phyloP scores from a whole-genome alignment of 2,888 invertebrate genomes.

The Cenopis cana region DNA sequence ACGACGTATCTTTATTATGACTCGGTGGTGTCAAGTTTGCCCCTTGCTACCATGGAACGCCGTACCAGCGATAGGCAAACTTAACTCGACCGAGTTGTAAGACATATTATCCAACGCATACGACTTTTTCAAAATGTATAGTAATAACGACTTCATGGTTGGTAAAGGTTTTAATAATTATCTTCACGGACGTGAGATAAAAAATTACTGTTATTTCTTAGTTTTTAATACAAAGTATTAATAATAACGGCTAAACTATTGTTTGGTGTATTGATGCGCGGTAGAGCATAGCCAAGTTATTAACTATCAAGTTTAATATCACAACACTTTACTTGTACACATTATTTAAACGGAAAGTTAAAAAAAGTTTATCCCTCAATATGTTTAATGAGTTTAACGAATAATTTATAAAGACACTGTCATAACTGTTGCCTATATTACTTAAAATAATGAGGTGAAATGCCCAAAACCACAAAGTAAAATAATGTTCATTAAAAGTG shows the following conservation, averaged over 20 bases:
- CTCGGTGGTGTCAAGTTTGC: neutral
- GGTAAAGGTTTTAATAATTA: conserved; percentile 37
- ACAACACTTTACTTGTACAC: neutral
- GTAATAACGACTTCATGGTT: conserved; percentile 49
- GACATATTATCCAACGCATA: neutral
- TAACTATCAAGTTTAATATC: neutral
- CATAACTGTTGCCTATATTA: neutral
- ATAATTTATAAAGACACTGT: neutral
- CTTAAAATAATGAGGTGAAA: neutral
- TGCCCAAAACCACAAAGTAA: neutral
- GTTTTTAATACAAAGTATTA: conserved; percentile 14
- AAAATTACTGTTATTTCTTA: conserved; percentile 13
- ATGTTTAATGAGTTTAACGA: neutral
- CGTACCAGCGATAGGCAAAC: neutral
- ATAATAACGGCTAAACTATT: neutral
- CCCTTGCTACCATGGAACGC: neutral
- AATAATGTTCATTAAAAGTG: neutral
- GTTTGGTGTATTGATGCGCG: neutral
- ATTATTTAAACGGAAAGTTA: neutral
- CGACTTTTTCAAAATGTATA: neutral
- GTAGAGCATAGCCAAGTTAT: neutral
- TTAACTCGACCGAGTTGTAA: neutral
- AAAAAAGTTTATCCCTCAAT: neutral
- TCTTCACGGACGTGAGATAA: conserved; percentile 1
- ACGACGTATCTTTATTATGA: neutral